Evolutionary conservation across 2,888 invertebrate species (phyloP).

Genomic region (Ophraella communa): DNA sequence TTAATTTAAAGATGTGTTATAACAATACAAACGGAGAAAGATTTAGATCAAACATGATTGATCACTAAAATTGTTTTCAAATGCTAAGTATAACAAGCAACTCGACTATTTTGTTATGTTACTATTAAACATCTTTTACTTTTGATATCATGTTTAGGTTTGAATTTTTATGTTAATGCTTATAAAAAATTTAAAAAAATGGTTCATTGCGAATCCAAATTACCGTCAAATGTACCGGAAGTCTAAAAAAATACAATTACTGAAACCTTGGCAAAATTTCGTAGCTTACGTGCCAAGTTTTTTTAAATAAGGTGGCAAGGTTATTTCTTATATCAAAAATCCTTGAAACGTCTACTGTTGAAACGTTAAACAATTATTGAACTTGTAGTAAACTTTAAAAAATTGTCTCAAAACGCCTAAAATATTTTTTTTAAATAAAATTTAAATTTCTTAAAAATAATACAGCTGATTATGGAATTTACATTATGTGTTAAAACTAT

Average conservation of each 20-base stretch:
- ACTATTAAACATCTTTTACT: no score
- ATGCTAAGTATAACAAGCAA: no score
- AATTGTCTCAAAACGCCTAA: background rate
- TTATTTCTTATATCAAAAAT: background rate
- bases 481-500: no score
- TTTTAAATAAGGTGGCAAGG: constrained; percentile 3
- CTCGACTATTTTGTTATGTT: no score
- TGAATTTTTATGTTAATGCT: no score
- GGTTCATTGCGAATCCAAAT: background rate
- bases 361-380: background rate
- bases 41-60: no score
- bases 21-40: no score
- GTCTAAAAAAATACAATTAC: constrained; percentile 2
- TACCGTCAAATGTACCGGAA: background rate
- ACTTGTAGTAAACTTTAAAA: background rate
- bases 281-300: background rate
- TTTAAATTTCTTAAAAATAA: no score
- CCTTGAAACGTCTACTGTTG: background rate
- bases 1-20: no score
- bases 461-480: no score
- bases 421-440: background rate
- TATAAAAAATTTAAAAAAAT: background rate
- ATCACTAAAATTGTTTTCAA: no score
- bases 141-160: background rate
- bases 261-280: constrained; percentile 1